phyloP scores from a whole-genome alignment of 2,888 invertebrate genomes.

The Pammene aurita region DNA sequence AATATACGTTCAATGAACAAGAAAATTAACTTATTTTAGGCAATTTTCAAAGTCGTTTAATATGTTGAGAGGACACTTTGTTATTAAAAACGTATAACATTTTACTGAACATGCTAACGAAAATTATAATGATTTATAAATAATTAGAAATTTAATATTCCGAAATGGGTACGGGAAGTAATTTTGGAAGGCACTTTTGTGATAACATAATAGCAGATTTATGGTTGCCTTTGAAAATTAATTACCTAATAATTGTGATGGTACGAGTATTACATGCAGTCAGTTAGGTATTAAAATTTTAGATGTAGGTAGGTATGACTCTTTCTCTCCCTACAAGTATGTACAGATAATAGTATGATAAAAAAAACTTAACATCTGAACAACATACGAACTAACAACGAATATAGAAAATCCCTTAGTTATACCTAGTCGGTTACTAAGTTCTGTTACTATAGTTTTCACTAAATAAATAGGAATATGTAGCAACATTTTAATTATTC shows the following conservation, averaged over 20 bases:
- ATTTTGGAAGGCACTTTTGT: not conserved
- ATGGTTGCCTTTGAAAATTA: not conserved
- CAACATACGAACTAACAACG: no score
- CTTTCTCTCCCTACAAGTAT: no score
- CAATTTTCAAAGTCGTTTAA: conserved; percentile 20
- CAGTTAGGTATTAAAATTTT: no score
- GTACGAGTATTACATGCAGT: no score
- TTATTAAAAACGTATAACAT: conserved; percentile 28
- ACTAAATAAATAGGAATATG: no score
- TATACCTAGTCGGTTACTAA: no score
- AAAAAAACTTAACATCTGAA: no score
- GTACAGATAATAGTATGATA: no score
- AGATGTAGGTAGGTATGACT: no score
- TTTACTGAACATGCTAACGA: conserved; percentile 9
- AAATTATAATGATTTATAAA: conserved; percentile 22
- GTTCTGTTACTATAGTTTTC: no score
- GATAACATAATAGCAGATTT: not conserved
- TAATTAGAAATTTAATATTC: conserved; percentile 21
- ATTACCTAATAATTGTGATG: not conserved
- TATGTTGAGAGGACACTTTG: conserved; percentile 15
- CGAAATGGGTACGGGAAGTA: not conserved
- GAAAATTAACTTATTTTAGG: conserved; percentile 31
- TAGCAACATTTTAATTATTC: no score
- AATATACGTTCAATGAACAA: conserved; percentile 32
- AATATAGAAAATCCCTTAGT: no score